Conservation (phyloP, 2,888 invertebrate genomes). For the Lasioglossum morio region DNA sequence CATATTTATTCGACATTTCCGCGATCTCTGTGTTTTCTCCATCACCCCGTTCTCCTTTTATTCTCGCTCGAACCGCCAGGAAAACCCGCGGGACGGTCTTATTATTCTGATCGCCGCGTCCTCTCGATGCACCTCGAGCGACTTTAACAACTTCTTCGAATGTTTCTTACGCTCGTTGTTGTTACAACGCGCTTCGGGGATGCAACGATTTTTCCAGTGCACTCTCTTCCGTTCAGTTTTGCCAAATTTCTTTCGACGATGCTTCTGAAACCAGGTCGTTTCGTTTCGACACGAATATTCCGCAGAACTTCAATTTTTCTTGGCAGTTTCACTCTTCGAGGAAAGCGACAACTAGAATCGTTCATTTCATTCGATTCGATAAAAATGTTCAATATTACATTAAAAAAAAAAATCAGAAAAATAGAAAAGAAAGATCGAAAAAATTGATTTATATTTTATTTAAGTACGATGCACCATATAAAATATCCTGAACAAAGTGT, state of each 20-base stretch:
- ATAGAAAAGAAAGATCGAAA: too few relatives aligned
- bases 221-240: not conserved
- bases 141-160: not conserved
- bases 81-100: constrained; percentile 16
- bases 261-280: not conserved
- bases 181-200: not conserved
- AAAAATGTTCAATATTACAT: too few relatives aligned
- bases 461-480: too few relatives aligned
- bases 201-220: not conserved
- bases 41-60: constrained; percentile 19
- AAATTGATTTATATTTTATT: too few relatives aligned
- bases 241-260: not conserved
- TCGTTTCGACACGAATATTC: not conserved
- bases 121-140: not conserved
- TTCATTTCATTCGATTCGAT: too few relatives aligned
- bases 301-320: not conserved
- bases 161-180: not conserved
- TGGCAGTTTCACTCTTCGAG: too few relatives aligned
- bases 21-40: constrained; percentile 50
- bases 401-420: too few relatives aligned
- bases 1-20: constrained; percentile 71
- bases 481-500: too few relatives aligned
- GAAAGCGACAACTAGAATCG: too few relatives aligned
- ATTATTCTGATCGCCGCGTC: constrained; percentile 23
- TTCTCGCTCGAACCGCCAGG: constrained; percentile 9